Evolutionary conservation across 2,888 invertebrate species (phyloP).

Genomic region (Automeris io): DNA sequence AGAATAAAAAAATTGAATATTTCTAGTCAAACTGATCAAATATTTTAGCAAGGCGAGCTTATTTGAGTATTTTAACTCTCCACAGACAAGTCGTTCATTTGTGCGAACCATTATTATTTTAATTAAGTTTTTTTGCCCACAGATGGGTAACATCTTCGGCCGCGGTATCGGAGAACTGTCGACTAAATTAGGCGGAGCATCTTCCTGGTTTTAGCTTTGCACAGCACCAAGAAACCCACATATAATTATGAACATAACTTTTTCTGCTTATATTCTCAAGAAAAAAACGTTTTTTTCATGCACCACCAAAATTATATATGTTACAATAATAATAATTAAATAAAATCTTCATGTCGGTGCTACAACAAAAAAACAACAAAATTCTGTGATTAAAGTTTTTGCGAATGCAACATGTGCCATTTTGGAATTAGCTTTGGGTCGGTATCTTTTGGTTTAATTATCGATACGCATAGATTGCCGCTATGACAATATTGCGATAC

Average conservation of each 20-base stretch:
- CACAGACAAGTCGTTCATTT: too few relatives aligned
- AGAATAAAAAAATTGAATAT: too few relatives aligned
- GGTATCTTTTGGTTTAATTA: too few relatives aligned
- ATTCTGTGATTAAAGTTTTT: constrained; percentile 61
- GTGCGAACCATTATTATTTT: too few relatives aligned
- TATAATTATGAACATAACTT: constrained; percentile 32
- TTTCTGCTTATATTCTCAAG: constrained; percentile 43
- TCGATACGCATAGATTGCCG: too few relatives aligned
- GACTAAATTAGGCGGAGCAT: constrained; percentile 90
- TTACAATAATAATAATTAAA: background rate
- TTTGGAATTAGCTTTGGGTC: background rate
- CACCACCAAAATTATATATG: constrained; percentile 15
- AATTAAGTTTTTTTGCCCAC: constrained; percentile 23
- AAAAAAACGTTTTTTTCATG: constrained; percentile 37
- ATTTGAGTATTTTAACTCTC: too few relatives aligned
- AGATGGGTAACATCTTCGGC: constrained; percentile 93
- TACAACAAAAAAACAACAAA: constrained; percentile 38
- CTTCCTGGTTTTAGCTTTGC: constrained; percentile 86
- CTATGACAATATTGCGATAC: too few relatives aligned
- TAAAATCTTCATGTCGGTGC: constrained; percentile 18
- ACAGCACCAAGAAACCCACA: constrained; percentile 27
- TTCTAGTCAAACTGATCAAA: too few relatives aligned
- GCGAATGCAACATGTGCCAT: constrained; percentile 20
- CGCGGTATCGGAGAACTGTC: constrained; percentile 94
- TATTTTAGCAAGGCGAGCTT: too few relatives aligned